Evolutionary conservation across 2,888 invertebrate species (phyloP).

Genomic region (Syrphus vitripennis): DNA sequence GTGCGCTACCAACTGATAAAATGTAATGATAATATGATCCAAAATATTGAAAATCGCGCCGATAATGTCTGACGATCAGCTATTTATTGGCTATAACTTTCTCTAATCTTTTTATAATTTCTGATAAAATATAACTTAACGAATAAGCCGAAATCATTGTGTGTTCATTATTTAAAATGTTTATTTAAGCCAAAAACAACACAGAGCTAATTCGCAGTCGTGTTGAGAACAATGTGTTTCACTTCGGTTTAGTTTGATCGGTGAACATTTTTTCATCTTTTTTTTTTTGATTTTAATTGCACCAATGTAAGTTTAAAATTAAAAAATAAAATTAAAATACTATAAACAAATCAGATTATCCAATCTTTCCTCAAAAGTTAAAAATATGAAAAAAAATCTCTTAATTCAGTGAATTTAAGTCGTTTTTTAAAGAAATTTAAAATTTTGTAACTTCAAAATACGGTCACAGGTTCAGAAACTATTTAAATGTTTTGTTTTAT

Average conservation of each 20-base stretch:
- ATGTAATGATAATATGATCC: constrained; percentile 3
- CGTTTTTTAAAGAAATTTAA: too few relatives aligned
- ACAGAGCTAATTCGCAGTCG: neutral
- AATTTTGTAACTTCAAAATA: too few relatives aligned
- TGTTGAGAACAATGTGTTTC: neutral
- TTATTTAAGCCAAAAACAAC: neutral
- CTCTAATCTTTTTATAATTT: constrained; percentile 21
- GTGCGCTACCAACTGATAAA: constrained; percentile 13
- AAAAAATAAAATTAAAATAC: neutral
- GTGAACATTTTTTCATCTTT: neutral
- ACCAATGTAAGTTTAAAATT: neutral
- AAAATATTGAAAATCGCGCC: neutral
- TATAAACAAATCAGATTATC: too few relatives aligned
- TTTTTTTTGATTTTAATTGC: neutral
- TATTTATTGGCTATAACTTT: constrained; percentile 10
- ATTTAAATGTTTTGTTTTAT: too few relatives aligned
- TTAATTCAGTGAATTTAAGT: too few relatives aligned
- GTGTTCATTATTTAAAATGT: neutral
- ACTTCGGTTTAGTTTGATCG: neutral
- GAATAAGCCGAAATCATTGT: neutral
- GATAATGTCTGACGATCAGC: neutral
- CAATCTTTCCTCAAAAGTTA: too few relatives aligned
- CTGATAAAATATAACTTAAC: constrained; percentile 13
- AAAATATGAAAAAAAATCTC: too few relatives aligned
- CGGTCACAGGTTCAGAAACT: too few relatives aligned